phyloP scores from a whole-genome alignment of 2,888 invertebrate genomes.

The Phengaris alcon region DNA sequence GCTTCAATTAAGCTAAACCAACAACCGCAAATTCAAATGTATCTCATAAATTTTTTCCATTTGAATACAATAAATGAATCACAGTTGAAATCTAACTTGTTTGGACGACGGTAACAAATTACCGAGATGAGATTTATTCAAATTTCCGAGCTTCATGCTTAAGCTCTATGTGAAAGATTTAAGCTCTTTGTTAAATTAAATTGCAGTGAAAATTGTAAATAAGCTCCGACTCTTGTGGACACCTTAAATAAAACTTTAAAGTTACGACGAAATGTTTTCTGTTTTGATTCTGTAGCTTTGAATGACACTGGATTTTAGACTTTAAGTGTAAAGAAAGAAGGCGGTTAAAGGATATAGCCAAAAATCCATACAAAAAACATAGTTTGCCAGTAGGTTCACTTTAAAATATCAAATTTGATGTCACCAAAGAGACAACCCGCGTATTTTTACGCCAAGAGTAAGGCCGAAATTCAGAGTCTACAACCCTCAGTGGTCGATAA shows the following conservation, averaged over 20 bases:
- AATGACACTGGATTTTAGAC: neutral
- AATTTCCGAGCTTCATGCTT: conserved; percentile 40
- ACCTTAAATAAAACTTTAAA: conserved; percentile 18
- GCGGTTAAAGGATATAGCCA: neutral
- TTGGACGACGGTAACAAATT: conserved; percentile 36
- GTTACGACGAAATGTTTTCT: neutral
- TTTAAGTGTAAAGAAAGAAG: neutral
- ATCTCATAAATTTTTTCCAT: conserved; percentile 20
- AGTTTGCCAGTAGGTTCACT: too few species aligned
- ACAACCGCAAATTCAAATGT: neutral
- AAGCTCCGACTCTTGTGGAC: neutral
- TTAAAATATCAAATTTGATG: too few species aligned
- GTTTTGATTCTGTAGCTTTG: conserved; percentile 4
- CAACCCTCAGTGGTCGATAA: too few species aligned
- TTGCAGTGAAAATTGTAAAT: conserved; percentile 38
- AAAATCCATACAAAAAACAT: too few species aligned
- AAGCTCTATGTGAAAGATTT: conserved; percentile 40
- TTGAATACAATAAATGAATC: conserved; percentile 28
- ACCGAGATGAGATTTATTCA: conserved; percentile 46
- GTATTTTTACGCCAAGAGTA: too few species aligned
- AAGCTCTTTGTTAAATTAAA: conserved; percentile 43
- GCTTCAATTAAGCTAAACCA: conserved; percentile 3
- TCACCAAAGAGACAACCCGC: too few species aligned
- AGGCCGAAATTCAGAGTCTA: too few species aligned
- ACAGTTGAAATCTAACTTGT: conserved; percentile 19